These are phyloP conservation scores for Felis catus DNA, from an alignment of 2,113 vertebrate genomes.

Conservation along the genomic window F.catus_Fca126_mat1.0 CM031415.1:171935001-171935500, in stretches of 20 bases:
- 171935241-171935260: neutral
- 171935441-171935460: conserved; percentile 18
- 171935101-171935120: neutral
- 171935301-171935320: conserved; percentile 4
- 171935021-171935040: neutral
- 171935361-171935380: neutral
- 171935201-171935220: conserved; percentile 27
- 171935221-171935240: neutral
- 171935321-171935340: neutral
- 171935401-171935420: neutral
- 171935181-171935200: neutral
- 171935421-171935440: conserved; percentile 8
- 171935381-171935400: neutral
- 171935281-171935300: conserved; percentile 10
- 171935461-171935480: neutral
- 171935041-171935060: neutral
- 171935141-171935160: conserved; percentile 8
- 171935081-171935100: neutral
- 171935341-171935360: conserved; percentile 4
- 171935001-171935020: neutral
- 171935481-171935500: conserved; percentile 6
- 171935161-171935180: conserved; percentile 3
- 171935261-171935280: neutral
- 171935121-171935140: neutral
- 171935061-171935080: neutral